Evolutionary conservation across 2,888 invertebrate species (phyloP), one percentile per base, ranked within the genome.

Genomic region (Drosophila kokeensis): DNA sequence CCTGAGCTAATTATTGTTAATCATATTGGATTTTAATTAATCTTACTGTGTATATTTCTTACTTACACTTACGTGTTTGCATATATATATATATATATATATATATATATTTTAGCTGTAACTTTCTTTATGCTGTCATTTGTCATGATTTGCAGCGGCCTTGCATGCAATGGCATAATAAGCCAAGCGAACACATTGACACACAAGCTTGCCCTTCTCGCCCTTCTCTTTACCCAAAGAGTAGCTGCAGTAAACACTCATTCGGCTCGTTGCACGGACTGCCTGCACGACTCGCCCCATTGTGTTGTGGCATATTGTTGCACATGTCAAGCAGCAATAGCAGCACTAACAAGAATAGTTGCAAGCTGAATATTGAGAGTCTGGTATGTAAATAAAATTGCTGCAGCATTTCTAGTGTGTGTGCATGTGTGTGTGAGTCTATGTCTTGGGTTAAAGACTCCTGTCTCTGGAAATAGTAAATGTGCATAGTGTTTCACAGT

Each of bases 271-370:
- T 90, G 86, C 83, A 89, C 91, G 83, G 75, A 62, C 34, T 87
- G 80, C 82, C 76, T 78, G 85, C 85, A 85, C 87, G 90, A 89
- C 60, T 90, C 68, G 82, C 66, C 72, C 73, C 82, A 89, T 85
- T 90, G 90, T 85, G 90, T 83, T 90, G 89, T 81, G 82, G 72
- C 87, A 81, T 79, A 81, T 83, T 90, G 90, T 87, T 83, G 89
- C 85, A 78, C 79, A 89, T 89, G 80, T 71, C 65, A 71, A 70
- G 62, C 68, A 62, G 61, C 59, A 68, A 45, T 63, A 70, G 60
- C 68, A 62, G 61, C 61, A 68, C 40, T 63, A 64, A 21, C 69
- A 69, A 64, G 73, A 62, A 58, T 69, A 66, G 61, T 62, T 52
- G 45, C 49, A 52, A 48, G 45, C 74, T 53, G 29, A 53, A 45